These are phyloP conservation scores for Hiodon alosoides DNA, from an alignment of 2,113 vertebrate species.

Conservation along the genomic window DNA sequence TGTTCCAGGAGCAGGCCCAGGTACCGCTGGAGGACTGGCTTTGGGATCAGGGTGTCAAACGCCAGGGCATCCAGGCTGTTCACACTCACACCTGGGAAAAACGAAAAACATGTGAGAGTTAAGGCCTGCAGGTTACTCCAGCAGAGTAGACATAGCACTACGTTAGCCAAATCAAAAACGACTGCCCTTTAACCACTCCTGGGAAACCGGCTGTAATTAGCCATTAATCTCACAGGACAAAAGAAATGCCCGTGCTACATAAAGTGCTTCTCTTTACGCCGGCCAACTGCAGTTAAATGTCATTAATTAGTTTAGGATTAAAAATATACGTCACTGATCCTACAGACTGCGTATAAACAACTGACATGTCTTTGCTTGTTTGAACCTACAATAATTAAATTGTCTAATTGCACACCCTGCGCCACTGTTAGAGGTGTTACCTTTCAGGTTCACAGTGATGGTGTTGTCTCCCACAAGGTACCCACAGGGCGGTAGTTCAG, in stretches of 20 bases:
- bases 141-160: neutral
- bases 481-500: conserved; percentile 92
- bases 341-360: neutral
- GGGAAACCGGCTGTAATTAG: neutral
- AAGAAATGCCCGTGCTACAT: neutral
- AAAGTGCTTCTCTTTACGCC: neutral
- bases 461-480: conserved; percentile 89
- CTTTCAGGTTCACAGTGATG: conserved; percentile 92
- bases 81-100: conserved; percentile 81
- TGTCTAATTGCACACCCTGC: too few relatives aligned
- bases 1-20: conserved; percentile 96
- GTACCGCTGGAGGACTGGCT: conserved; percentile 91
- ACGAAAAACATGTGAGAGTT: neutral
- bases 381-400: too few relatives aligned
- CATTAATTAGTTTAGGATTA: neutral
- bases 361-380: neutral
- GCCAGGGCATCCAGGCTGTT: conserved; percentile 93
- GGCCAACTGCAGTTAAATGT: neutral
- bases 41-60: conserved; percentile 94
- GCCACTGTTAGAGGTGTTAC: conserved; percentile 49
- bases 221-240: neutral
- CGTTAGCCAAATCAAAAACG: too few relatives aligned
- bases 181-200: too few relatives aligned
- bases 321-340: neutral
- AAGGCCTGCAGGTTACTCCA: neutral